Evolutionary conservation across 2,113 vertebrate species (phyloP), one percentile per base, ranked within the genome.

Genomic region (Rhegmatorhina hoffmannsi): DNA sequence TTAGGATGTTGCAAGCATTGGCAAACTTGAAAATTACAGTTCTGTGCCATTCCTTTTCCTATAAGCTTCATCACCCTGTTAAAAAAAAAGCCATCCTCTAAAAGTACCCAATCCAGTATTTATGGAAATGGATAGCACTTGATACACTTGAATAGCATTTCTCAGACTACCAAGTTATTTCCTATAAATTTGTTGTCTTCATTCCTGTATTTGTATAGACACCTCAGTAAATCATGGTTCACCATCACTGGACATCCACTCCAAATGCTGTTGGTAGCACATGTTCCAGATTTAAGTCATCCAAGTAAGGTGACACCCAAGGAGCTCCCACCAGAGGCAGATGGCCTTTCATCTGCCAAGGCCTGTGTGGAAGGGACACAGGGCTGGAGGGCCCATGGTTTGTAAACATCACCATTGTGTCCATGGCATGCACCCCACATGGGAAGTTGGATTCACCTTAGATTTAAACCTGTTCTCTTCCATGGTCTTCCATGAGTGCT

Each of bases 181-280:
- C 10, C 2, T n/a, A 16, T 16, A 73, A 66, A 53, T 11, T 83
- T 64, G 13, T 76, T 72, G 50, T 26, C 25, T 34, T 64, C 20
- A 11, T 81, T 84, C 23, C 13, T 38, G 3, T 43, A 4, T 82
- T 34, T 38, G 23, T 66, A 36, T 53, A 10, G 56, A 8, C 5
- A 29, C 5, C 28, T 90, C 50, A 77, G 1, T 62, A 72, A 88
- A 40, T 44, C 33, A 2, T 1, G 1, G 9, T 21, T 80, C 25
- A 31, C 44, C 7, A 1, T 64, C 43, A n/a, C 1, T 7, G 34
- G 49, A 21, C 13, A 5, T 4, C 7, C 33, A 62, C 15, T n/a
- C 29, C 55, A 34, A 28, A 33, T 55, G 9, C 25, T 24, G 26
- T 33, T 33, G 49, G 33, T 58, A 38, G 4, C 15, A n/a, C 0